A percentile compares a stretch with the other conserved stretches of the same genome.
Conservation (phyloP, 1,140 invertebrate genomes). For the Drosophila chauvacae region DNA sequence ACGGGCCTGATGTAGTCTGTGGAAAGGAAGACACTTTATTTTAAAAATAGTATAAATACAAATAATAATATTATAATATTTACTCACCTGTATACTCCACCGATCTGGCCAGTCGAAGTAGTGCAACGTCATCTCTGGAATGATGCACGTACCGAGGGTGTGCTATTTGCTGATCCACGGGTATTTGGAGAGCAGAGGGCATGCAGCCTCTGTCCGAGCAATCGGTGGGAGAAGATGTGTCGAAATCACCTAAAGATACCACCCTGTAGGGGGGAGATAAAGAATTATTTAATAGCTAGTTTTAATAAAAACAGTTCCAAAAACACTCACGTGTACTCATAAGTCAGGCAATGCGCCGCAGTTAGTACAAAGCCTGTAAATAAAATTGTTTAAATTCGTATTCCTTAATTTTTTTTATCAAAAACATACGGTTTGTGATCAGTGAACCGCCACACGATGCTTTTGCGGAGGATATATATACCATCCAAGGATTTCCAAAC, state of each 20-base stretch:
- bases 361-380: not conserved
- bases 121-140: not conserved
- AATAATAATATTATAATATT: not conserved
- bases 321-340: not conserved
- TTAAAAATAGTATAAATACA: not conserved
- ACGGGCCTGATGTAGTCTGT: not conserved
- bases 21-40: not conserved
- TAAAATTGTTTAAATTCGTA: not conserved
- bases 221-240: not conserved
- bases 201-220: not conserved
- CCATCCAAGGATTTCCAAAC: slow-evolving; percentile 3
- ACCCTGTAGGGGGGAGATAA: not conserved
- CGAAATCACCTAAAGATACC: not conserved
- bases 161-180: not conserved
- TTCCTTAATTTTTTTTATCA: not conserved
- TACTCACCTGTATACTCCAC: not conserved
- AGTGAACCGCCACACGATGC: not conserved
- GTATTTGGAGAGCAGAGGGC: not conserved
- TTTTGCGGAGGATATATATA: not conserved
- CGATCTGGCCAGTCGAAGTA: not conserved
- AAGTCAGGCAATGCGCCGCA: not conserved
- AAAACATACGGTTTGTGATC: not conserved
- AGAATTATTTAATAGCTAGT: not conserved
- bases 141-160: not conserved
- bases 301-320: not conserved